Evolutionary conservation across 2,797 vertebrate species (phyloP).

Genomic region (Pogonophryne albipinna): DNA sequence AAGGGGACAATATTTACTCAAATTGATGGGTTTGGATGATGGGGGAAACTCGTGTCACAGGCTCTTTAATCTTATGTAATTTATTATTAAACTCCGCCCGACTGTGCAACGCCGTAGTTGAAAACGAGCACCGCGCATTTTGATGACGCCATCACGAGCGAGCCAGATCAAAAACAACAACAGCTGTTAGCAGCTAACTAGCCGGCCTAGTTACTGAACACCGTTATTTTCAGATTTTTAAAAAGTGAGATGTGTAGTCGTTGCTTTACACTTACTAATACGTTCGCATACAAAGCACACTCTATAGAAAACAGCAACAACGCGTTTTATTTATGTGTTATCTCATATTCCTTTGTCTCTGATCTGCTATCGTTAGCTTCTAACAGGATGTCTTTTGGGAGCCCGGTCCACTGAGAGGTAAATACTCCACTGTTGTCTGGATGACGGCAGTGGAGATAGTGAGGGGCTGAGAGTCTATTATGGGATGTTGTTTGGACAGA

Average conservation of each 20-base stretch:
- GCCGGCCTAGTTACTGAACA: conserved; percentile 16
- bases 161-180: conserved; percentile 70
- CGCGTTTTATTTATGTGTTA: neutral
- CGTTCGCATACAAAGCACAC: rapidly evolving
- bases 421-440: neutral
- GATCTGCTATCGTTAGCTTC: conserved; percentile 32
- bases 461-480: neutral
- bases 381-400: conserved; percentile 61
- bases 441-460: neutral
- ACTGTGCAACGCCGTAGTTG: rapidly evolving
- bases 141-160: conserved; percentile 65
- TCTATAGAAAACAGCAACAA: rapidly evolving
- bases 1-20: too few relatives aligned
- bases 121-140: conserved; percentile 34
- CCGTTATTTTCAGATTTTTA: neutral
- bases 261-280: rapidly evolving
- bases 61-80: too few relatives aligned
- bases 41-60: too few relatives aligned
- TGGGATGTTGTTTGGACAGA: neutral
- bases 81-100: too few relatives aligned
- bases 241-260: rapidly evolving
- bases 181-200: conserved; percentile 69
- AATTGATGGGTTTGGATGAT: too few relatives aligned
- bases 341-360: conserved; percentile 18
- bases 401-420: conserved; percentile 53